Percentiles rank a stretch among this genome's conserved stretches.
Evolutionary conservation across 2,113 vertebrate genomes (phyloP).

Genomic region (Melanerpes formicivorus): DNA sequence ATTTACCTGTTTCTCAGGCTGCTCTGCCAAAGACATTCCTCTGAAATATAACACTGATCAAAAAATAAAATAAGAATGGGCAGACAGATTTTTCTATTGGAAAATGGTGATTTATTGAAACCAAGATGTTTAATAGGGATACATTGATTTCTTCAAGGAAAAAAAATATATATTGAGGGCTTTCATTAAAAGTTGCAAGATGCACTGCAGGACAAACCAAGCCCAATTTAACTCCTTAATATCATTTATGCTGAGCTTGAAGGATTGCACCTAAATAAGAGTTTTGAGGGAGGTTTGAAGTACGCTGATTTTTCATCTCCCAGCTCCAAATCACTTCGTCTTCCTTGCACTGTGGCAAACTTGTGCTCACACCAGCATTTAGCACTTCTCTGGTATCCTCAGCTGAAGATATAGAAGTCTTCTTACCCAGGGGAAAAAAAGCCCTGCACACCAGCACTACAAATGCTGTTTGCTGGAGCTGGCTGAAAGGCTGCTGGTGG

Average conservation of each 20-base stretch:
- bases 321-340: neutral
- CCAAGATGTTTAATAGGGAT: slow-evolving; percentile 23
- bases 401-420: neutral
- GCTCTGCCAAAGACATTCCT: slow-evolving; percentile 30
- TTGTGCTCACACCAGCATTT: neutral
- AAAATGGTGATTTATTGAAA: slow-evolving; percentile 65
- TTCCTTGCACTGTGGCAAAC: neutral
- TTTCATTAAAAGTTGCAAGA: slow-evolving; percentile 30
- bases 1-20: slow-evolving; percentile 53
- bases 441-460: fast-evolving
- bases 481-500: neutral
- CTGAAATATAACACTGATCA: slow-evolving; percentile 63
- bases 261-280: neutral
- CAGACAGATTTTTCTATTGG: slow-evolving; percentile 55
- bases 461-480: neutral
- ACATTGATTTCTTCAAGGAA: slow-evolving; percentile 28
- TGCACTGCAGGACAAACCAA: neutral
- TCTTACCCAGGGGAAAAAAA: neutral
- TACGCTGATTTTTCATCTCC: neutral
- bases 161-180: neutral
- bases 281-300: neutral
- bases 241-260: neutral
- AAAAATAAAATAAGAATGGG: slow-evolving; percentile 66
- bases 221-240: neutral
- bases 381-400: neutral